Conservation (phyloP, 2,888 invertebrate species). For the Acanthosepion esculentum region DNA sequence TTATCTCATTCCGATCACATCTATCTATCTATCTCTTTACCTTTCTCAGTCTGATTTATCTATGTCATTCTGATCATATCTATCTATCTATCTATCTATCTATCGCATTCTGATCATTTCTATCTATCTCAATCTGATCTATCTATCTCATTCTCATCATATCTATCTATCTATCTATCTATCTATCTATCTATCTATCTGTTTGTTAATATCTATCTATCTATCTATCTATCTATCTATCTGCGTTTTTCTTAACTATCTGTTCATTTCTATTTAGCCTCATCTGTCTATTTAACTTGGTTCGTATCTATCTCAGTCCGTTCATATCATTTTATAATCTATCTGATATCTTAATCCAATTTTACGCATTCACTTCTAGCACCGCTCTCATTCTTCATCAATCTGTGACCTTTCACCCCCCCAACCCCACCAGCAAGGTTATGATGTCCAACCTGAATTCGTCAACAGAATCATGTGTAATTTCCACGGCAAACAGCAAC, state of each 20-base stretch:
- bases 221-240: not conserved
- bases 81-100: not conserved
- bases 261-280: too few relatives aligned
- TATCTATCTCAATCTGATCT: not conserved
- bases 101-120: not conserved
- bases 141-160: not conserved
- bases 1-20: not conserved
- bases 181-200: not conserved
- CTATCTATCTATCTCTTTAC: too few relatives aligned
- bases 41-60: not conserved
- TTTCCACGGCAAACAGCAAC: not conserved
- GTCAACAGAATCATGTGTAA: not conserved
- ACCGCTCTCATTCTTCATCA: not conserved
- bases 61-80: not conserved
- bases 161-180: conserved; percentile 1
- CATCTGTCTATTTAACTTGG: not conserved
- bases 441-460: not conserved
- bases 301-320: not conserved
- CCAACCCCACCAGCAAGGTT: not conserved
- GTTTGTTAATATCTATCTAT: not conserved
- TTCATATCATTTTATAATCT: not conserved
- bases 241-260: too few relatives aligned
- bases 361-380: not conserved
- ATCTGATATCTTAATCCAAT: not conserved
- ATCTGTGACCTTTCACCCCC: not conserved